phyloP scores from a whole-genome alignment of 2,888 invertebrate species.

The Oeneis ivallda region DNA sequence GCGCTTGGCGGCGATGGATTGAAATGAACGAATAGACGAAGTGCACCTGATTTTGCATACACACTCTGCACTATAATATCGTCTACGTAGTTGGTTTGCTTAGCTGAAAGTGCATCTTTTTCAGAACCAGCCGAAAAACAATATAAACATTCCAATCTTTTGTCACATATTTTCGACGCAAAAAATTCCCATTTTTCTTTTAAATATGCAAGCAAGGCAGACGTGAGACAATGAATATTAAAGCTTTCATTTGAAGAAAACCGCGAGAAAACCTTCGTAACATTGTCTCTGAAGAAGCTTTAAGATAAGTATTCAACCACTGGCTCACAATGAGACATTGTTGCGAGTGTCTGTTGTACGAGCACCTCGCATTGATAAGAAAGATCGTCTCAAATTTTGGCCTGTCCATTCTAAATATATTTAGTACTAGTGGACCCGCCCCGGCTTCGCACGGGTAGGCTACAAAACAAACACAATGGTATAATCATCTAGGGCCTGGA shows the following conservation, averaged over 20 bases:
- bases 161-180: slow-evolving; percentile 13
- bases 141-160: slow-evolving; percentile 1
- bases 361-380: neutral
- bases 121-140: neutral
- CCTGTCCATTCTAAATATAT: neutral
- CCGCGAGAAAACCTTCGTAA: slow-evolving; percentile 21
- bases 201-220: slow-evolving; percentile 27
- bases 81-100: too few relatives aligned
- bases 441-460: too few relatives aligned
- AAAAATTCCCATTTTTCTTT: slow-evolving; percentile 16
- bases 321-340: slow-evolving; percentile 22
- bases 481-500: too few relatives aligned
- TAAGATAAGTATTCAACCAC: slow-evolving; percentile 26
- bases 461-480: too few relatives aligned
- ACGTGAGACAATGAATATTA: slow-evolving; percentile 26
- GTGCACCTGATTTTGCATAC: too few relatives aligned
- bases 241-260: slow-evolving; percentile 25
- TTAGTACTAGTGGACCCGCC: neutral
- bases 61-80: too few relatives aligned
- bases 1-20: too few relatives aligned
- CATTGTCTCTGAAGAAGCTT: slow-evolving; percentile 22
- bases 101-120: neutral
- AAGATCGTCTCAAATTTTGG: slow-evolving; percentile 18
- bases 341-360: slow-evolving; percentile 1
- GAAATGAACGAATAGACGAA: too few relatives aligned